Evolutionary conservation across 2,888 invertebrate species (phyloP).

Genomic region (Heteromyza rotundicornis): DNA sequence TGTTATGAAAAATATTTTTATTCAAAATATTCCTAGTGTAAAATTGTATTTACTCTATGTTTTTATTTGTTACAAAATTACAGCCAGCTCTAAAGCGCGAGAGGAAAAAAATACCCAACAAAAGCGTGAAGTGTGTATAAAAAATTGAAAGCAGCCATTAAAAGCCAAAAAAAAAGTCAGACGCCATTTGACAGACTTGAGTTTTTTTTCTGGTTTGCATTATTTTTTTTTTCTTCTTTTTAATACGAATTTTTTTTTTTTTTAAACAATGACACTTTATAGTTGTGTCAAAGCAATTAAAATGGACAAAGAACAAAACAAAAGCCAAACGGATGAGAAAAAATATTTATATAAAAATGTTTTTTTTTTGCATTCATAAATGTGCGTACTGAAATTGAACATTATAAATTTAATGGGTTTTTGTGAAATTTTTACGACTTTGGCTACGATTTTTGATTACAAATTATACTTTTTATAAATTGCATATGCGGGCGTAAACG

Average conservation of each 20-base stretch:
- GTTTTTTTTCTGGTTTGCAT: constrained; percentile 25
- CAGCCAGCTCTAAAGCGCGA: constrained; percentile 15
- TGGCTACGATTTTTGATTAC: background rate
- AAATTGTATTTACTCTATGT: too few species aligned
- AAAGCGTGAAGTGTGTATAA: background rate
- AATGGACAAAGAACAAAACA: background rate
- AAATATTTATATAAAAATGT: too few species aligned
- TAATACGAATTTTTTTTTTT: background rate
- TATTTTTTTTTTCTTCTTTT: background rate
- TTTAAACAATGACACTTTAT: constrained; percentile 11
- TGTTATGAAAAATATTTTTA: too few species aligned
- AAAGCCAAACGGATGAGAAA: background rate
- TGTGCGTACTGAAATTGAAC: too few species aligned
- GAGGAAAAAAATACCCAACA: background rate
- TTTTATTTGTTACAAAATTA: too few species aligned
- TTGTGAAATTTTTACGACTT: background rate
- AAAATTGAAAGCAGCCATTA: background rate
- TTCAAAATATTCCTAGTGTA: too few species aligned
- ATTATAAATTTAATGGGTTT: background rate
- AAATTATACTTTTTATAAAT: too few species aligned
- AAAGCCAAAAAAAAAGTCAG: background rate
- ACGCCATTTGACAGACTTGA: background rate
- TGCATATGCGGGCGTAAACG: too few species aligned
- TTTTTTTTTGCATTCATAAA: too few species aligned
- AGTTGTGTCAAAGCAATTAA: background rate